phyloP scores from a whole-genome alignment of 2,888 invertebrate species.

The Abrostola tripartita region DNA sequence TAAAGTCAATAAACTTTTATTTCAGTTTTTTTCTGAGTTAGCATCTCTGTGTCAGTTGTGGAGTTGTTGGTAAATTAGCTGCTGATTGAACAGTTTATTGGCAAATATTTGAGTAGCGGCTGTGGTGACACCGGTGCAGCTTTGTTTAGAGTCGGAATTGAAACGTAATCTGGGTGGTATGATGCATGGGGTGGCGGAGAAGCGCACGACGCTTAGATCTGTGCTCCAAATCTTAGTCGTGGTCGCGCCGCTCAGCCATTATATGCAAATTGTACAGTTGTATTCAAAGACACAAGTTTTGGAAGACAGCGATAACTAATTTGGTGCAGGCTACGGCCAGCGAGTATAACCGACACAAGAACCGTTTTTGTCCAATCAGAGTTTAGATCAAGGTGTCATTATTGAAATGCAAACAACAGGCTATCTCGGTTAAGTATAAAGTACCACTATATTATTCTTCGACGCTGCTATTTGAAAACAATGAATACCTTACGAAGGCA shows the following conservation, averaged over 20 bases:
- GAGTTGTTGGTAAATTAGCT: slow-evolving; percentile 54
- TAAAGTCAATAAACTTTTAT: slow-evolving; percentile 71
- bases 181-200: slow-evolving; percentile 67
- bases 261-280: slow-evolving; percentile 79
- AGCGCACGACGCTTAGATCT: slow-evolving; percentile 76
- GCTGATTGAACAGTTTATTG: slow-evolving; percentile 54
- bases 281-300: slow-evolving; percentile 70
- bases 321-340: slow-evolving; percentile 32
- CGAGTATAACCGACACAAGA: slow-evolving; percentile 5
- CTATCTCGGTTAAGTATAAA: slow-evolving; percentile 36
- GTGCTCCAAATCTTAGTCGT: slow-evolving; percentile 82
- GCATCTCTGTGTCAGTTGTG: slow-evolving; percentile 52
- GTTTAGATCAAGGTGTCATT: slow-evolving; percentile 44
- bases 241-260: slow-evolving; percentile 78
- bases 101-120: slow-evolving; percentile 56
- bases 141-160: slow-evolving; percentile 61
- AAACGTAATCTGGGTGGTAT: slow-evolving; percentile 67
- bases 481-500: slow-evolving; percentile 28
- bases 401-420: slow-evolving; percentile 34
- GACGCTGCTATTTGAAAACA: slow-evolving; percentile 43
- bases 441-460: slow-evolving; percentile 37
- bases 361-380: slow-evolving; percentile 42
- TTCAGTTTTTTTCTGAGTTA: slow-evolving; percentile 60
- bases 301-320: slow-evolving; percentile 70
- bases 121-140: slow-evolving; percentile 20